phyloP scores from a whole-genome alignment of 2,113 vertebrate genomes.

The Malurus elegans region DNA sequence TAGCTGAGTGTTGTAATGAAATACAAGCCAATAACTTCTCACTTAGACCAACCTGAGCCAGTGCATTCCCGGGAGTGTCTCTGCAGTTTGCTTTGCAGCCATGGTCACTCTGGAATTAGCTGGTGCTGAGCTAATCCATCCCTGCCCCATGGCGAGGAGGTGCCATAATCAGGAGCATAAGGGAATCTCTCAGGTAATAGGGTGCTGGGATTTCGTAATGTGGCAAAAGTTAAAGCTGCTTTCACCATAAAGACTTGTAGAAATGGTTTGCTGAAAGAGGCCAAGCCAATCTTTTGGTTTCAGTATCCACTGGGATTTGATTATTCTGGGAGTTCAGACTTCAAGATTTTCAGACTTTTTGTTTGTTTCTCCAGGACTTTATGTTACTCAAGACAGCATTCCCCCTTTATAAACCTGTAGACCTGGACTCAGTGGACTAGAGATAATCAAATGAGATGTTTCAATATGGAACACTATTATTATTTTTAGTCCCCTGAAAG shows the following conservation, averaged over 20 bases:
- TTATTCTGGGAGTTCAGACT: not conserved
- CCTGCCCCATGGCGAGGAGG: not conserved
- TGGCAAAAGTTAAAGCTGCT: not conserved
- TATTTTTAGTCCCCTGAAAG: not conserved
- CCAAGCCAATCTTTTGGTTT: not conserved
- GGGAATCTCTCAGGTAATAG: not conserved
- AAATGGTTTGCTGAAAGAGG: not conserved
- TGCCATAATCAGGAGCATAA: not conserved
- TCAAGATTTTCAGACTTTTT: not conserved
- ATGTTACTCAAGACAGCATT: not conserved
- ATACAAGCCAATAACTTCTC: not conserved
- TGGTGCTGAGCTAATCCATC: not conserved
- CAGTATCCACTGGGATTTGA: not conserved
- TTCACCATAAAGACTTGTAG: not conserved
- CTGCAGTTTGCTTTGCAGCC: not conserved
- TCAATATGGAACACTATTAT: not conserved
- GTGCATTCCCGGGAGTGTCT: not conserved
- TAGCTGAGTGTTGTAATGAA: not conserved
- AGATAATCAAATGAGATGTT: not conserved
- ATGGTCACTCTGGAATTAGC: not conserved
- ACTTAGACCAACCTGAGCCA: not conserved
- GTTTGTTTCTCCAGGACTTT: not conserved
- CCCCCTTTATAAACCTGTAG: not conserved
- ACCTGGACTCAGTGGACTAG: too few species aligned
- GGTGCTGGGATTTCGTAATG: not conserved